Evolutionary conservation across 2,113 vertebrate genomes (phyloP).

Genomic region (Felis catus): F.catus_Fca126_mat1.0 CM031412.1:204315501-204316000

Average conservation of each 20-base stretch:
- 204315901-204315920: neutral
- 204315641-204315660: conserved; percentile 76
- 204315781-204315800: neutral
- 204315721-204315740: neutral
- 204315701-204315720: neutral
- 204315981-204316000: neutral
- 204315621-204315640: conserved; percentile 74
- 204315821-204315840: neutral
- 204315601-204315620: conserved; percentile 82
- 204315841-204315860: neutral
- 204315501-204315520: neutral
- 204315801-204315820: neutral
- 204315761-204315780: neutral
- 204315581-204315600: conserved; percentile 79
- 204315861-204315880: neutral
- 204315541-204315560: neutral
- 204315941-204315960: neutral
- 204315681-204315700: conserved; percentile 46
- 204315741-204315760: neutral
- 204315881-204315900: neutral
- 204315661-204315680: conserved; percentile 38
- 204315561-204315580: conserved; percentile 55
- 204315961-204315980: neutral
- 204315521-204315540: neutral
- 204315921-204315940: neutral